Base-by-base conservation (phyloP, 1,140 invertebrate species). In the Sminthurides bifidus region DNA sequence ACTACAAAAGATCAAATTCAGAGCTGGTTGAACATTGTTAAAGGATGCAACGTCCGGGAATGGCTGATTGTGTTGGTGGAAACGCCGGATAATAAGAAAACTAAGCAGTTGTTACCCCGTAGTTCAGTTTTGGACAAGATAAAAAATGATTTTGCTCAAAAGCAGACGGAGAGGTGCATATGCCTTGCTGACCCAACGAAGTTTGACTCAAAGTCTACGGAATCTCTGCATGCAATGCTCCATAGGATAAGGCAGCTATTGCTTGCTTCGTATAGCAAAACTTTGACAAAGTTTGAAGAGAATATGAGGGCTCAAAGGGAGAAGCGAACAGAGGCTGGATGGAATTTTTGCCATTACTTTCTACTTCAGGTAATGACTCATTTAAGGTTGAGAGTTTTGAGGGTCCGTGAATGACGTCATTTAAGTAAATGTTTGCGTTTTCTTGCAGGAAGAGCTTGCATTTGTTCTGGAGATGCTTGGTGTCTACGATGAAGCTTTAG, bases 321-420 rank as follows among this genome's bases (percentile, higher is more conserved):
- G 71, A 83, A 81, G 65, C 75, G 93, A 58, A 95, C 90, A 74
- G 84, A 93, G 68, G 75, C 79, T 23, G 84, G 82, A 26, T 98
- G 92, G 92, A 87, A 85, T 73, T 97, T 95, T 74, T 87, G 84
- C 69, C 80, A 85, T 68, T 98, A 96, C 75, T 95, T 95, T 75
- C 77, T 91, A 63, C 74, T 94, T 60, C 87, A 91, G 77, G 86
- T 86, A 76, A 67, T 54, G 68, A 29, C n/a, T 14, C 31, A 35
- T 50, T 6, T 59, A 12, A 2, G 3, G 6, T 41, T 43, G 14
- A 23, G 35, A 31, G n/a, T 37, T 37, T 17, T 12, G n/a, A n/a
- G n/a, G 17, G 33, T 12, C 33, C 17, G 33, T 37, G 33, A 37
- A 12, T 37, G 33, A 37, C 17, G 12, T 17, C 17, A 23, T 26